These are phyloP conservation scores for Parapsyche elsis DNA, from an alignment of 1,140 invertebrate species.

Conservation along the genomic window DNA sequence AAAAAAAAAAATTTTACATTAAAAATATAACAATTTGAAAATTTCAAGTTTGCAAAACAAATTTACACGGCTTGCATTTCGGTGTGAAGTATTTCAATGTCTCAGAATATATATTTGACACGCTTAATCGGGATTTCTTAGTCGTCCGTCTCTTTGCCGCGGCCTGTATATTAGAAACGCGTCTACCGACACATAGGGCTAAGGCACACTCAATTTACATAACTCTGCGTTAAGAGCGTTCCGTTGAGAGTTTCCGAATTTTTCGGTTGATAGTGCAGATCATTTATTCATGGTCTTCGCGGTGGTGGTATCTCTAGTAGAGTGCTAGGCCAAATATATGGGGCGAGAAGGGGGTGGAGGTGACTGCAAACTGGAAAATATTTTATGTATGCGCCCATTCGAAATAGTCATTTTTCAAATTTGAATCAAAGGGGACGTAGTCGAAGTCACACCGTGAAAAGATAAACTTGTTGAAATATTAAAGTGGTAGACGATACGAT, in stretches of 20 bases:
- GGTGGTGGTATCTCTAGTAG: background rate
- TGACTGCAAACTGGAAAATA: conserved; percentile 25
- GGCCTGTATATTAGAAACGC: background rate
- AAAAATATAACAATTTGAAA: too few species aligned
- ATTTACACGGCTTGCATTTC: too few species aligned
- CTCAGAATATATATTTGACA: too few species aligned
- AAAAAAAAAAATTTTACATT: too few species aligned
- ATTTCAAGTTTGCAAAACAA: too few species aligned
- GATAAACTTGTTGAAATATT: background rate
- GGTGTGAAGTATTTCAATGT: too few species aligned
- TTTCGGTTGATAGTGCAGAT: conserved; percentile 27
- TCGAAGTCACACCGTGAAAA: conserved; percentile 5
- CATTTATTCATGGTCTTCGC: conserved; percentile 17
- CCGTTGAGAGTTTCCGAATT: conserved; percentile 27
- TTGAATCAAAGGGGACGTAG: background rate
- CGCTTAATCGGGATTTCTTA: too few species aligned
- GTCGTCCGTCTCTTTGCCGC: too few species aligned
- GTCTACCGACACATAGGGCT: background rate
- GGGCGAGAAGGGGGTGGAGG: background rate
- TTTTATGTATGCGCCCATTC: conserved; percentile 26
- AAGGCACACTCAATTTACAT: conserved; percentile 23
- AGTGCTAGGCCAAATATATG: background rate
- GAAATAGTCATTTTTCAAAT: conserved; percentile 32
- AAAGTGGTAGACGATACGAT: background rate
- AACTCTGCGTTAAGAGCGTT: conserved; percentile 14